Conservation (phyloP, 92 coral and sea anemone species). For the Zoanthus sansibaricus region DNA sequence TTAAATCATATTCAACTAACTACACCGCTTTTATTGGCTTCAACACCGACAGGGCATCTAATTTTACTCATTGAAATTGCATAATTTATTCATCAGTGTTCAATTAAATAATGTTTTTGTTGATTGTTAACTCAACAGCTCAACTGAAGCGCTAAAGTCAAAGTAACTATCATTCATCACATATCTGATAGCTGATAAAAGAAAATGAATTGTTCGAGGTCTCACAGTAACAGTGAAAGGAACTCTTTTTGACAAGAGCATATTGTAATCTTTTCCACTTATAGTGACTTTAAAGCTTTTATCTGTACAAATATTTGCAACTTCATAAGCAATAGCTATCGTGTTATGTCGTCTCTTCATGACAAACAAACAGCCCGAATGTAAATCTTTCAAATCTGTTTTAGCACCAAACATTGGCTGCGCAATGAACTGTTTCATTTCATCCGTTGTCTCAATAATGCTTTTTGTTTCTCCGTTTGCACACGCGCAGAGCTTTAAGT, state of each 20-base stretch:
- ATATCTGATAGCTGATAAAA: slow-evolving; percentile 55
- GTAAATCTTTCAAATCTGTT: slow-evolving; percentile 40
- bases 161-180: slow-evolving; percentile 58
- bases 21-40: no score
- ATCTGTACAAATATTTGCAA: slow-evolving; percentile 50
- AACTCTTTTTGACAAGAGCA: slow-evolving; percentile 38
- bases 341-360: slow-evolving; percentile 60
- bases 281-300: slow-evolving; percentile 42
- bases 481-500: slow-evolving; percentile 30
- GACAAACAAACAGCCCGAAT: slow-evolving; percentile 59
- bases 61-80: no score
- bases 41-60: no score
- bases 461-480: slow-evolving; percentile 23
- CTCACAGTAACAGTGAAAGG: slow-evolving; percentile 49
- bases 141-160: slow-evolving; percentile 13
- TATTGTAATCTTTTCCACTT: slow-evolving; percentile 26
- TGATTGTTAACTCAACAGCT: background rate
- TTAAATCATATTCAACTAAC: no score
- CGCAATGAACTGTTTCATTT: slow-evolving; percentile 19
- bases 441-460: slow-evolving; percentile 14
- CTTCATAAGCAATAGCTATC: slow-evolving; percentile 52
- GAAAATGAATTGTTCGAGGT: slow-evolving; percentile 64
- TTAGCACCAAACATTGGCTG: slow-evolving; percentile 57
- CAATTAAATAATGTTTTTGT: no score
- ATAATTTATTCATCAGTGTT: no score